Percentiles rank a stretch among this genome's conserved stretches.
These are phyloP conservation scores for Limonius californicus DNA, from an alignment of 1,140 invertebrate species.

Conservation along the genomic window DNA sequence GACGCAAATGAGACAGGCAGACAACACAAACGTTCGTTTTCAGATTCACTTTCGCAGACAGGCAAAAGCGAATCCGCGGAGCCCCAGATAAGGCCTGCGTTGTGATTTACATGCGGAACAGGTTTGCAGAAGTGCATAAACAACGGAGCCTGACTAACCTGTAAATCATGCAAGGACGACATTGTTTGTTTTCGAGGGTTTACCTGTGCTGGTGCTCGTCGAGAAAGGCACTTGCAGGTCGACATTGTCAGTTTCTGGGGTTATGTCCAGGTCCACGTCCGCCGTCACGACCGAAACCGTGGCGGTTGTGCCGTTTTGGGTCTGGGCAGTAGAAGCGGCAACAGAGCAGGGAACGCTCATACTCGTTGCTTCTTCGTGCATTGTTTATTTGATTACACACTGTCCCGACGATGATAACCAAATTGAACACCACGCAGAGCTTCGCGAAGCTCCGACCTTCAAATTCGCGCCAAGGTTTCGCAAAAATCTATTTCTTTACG, in stretches of 20 bases:
- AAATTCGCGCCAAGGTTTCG: conserved; percentile 45
- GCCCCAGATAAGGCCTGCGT: neutral
- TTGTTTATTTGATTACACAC: conserved; percentile 45
- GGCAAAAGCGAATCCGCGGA: conserved; percentile 4
- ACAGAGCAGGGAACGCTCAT: conserved; percentile 48
- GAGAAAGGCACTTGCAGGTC: conserved; percentile 47
- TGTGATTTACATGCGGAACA: conserved; percentile 27
- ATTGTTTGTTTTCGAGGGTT: conserved; percentile 20
- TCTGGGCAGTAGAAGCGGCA: conserved; percentile 47
- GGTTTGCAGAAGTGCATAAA: conserved; percentile 27
- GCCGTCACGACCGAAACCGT: conserved; percentile 33
- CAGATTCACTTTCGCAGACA: conserved; percentile 35
- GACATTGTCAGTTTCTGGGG: conserved; percentile 38
- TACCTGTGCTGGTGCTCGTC: conserved; percentile 42
- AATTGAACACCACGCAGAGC: conserved; percentile 41
- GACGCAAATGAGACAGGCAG: neutral
- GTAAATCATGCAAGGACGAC: conserved; percentile 22
- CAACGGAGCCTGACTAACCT: conserved; percentile 29
- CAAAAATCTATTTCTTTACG: conserved; percentile 46
- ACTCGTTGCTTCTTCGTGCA: conserved; percentile 49
- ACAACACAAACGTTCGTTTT: conserved; percentile 15
- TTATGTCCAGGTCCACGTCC: conserved; percentile 42
- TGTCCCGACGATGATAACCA: conserved; percentile 43
- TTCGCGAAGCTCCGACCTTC: conserved; percentile 47
- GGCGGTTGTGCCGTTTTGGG: conserved; percentile 37